Conservation (phyloP, 2,113 vertebrate species). For the Salminus brasiliensis region DNA sequence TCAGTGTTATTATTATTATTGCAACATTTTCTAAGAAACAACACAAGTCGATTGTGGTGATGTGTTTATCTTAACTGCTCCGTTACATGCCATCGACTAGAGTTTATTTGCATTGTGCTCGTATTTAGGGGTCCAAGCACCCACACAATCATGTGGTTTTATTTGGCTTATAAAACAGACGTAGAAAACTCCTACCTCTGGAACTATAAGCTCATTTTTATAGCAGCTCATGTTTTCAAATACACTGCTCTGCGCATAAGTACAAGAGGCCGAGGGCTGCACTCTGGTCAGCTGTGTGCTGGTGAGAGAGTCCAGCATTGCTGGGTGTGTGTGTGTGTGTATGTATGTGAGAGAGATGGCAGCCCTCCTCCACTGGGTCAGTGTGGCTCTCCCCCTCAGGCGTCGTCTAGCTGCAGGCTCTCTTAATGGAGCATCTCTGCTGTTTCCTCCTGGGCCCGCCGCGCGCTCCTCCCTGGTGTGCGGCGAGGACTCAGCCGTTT, state of each 20-base stretch:
- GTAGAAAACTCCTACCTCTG: too few species aligned
- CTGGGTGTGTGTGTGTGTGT: slow-evolving; percentile 35
- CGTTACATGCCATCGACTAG: neutral
- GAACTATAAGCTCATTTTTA: too few species aligned
- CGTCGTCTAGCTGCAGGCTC: slow-evolving; percentile 75
- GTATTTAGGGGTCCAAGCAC: neutral
- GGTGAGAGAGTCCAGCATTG: neutral
- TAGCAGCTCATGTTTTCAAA: too few species aligned
- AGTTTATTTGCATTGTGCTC: neutral
- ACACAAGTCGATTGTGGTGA: neutral
- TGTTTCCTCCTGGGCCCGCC: slow-evolving; percentile 54
- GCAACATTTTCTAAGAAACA: neutral
- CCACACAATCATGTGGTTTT: neutral
- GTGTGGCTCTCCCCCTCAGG: slow-evolving; percentile 66
- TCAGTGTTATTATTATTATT: neutral
- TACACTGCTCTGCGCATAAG: slow-evolving; percentile 2
- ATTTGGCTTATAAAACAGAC: neutral
- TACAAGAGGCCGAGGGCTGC: slow-evolving; percentile 2
- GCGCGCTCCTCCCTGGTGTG: slow-evolving; percentile 65
- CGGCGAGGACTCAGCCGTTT: slow-evolving; percentile 63
- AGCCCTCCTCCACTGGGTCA: slow-evolving; percentile 47
- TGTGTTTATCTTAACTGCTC: neutral
- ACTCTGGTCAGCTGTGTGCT: slow-evolving; percentile 34
- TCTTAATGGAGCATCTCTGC: slow-evolving; percentile 64
- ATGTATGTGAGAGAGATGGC: slow-evolving; percentile 10